Evolutionary conservation across 2,113 vertebrate species (phyloP), one percentile per base, ranked within the genome.

Genomic region (Trematocara unimaculatum): DNA sequence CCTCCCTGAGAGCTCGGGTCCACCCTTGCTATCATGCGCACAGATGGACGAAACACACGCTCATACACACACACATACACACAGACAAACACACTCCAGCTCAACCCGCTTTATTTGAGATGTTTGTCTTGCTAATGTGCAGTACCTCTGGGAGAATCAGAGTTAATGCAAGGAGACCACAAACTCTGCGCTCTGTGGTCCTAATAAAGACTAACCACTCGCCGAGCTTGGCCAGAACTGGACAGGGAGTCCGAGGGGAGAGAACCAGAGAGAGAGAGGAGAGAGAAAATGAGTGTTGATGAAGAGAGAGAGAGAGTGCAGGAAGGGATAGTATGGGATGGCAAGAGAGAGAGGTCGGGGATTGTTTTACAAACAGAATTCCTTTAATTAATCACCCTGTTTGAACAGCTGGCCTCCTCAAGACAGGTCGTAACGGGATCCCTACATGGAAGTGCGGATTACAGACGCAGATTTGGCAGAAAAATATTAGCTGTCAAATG

Each of bases 331-430:
- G 82, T 51, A 55, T 26, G 86, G 88, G 91, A 92, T 80, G 88
- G 89, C 62, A 55, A 26, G 83, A 89, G 90, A 89, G 87, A 84
- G 83, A 84, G 96, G 95, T 93, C 82, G 82, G 94, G 96, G 96
- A 97, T 97, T 98, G 96, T 97, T 98, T 98, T 98, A 97, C 97
- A 98, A 97, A 97, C 96, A 97, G 97, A 98, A 97, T 97, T 97
- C 96, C 97, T 98, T 98, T 98, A 98, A 98, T 98, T 99, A 99
- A 98, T 99, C 97, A 98, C 95, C 93, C 91, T 98, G 97, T 99
- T 99, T 98, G 97, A 99, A 99, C 98, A 98, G 98, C 98, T 99
- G 98, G 97, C 94, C 95, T 95, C 87, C 54, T 96, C 96, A 94
- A 96, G 96, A 95, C 93, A 94, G 95, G 94, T 92, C 92, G 96